Evolutionary conservation across 2,888 invertebrate species (phyloP).

Genomic region (Parnassius mnemosyne): DNA sequence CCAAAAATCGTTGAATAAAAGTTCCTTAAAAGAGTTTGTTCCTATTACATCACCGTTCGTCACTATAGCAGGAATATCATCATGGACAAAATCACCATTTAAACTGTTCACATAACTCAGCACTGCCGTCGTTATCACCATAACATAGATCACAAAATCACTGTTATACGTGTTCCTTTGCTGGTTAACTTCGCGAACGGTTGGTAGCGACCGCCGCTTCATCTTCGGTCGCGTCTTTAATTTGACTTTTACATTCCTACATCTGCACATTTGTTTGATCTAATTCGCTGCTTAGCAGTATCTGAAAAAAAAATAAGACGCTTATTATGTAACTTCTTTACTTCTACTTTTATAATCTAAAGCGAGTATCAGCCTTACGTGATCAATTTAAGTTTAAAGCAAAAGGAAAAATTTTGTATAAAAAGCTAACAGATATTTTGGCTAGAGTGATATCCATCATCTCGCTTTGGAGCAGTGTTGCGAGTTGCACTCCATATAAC

Average conservation of each 20-base stretch:
- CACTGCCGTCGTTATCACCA: constrained; percentile 84
- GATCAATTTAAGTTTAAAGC: too few relatives aligned
- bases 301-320: constrained; percentile 51
- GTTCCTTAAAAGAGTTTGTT: constrained; percentile 80
- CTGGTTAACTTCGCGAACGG: constrained; percentile 61
- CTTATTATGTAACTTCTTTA: too few relatives aligned
- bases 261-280: constrained; percentile 66
- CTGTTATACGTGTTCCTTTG: constrained; percentile 45
- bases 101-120: constrained; percentile 88
- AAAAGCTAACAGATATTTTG: too few relatives aligned
- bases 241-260: constrained; percentile 64
- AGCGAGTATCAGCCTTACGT: too few relatives aligned
- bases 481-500: too few relatives aligned
- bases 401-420: too few relatives aligned
- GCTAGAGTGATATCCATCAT: too few relatives aligned
- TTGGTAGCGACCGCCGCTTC: constrained; percentile 70
- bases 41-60: constrained; percentile 90
- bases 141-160: constrained; percentile 81
- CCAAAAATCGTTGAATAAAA: constrained; percentile 92
- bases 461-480: too few relatives aligned
- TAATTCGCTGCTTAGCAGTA: constrained; percentile 12
- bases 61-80: constrained; percentile 91
- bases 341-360: too few relatives aligned
- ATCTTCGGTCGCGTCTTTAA: constrained; percentile 58
- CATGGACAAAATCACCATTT: constrained; percentile 92